These are phyloP conservation scores for Macroteleia sp. DNA, from an alignment of 2,888 invertebrate genomes.

Conservation along the genomic window DNA sequence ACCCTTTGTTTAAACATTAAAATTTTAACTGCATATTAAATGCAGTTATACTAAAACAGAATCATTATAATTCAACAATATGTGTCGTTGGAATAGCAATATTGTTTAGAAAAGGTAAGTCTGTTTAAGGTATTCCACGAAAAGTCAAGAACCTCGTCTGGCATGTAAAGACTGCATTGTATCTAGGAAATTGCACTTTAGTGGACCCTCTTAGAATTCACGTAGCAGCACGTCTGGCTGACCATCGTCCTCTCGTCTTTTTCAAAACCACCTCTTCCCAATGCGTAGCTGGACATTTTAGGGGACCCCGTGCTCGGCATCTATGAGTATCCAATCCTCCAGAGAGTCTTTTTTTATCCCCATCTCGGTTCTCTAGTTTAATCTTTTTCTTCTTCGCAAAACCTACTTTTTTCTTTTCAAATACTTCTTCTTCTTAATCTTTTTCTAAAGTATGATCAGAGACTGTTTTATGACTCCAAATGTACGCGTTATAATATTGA, in stretches of 20 bases:
- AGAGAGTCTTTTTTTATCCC: constrained; percentile 53
- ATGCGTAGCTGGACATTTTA: constrained; percentile 73
- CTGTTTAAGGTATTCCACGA: constrained; percentile 59
- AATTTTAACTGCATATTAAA: too few relatives aligned
- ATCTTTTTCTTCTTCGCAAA: constrained; percentile 33
- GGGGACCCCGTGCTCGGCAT: constrained; percentile 78
- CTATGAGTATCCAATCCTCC: constrained; percentile 69
- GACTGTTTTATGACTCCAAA: constrained; percentile 23
- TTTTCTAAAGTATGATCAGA: constrained; percentile 17
- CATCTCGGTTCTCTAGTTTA: constrained; percentile 17
- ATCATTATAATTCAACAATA: constrained; percentile 33
- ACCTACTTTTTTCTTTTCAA: not conserved
- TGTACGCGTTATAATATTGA: constrained; percentile 48
- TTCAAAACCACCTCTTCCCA: constrained; percentile 48
- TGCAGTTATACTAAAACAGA: not conserved
- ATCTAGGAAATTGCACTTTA: constrained; percentile 68
- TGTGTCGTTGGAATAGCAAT: constrained; percentile 43
- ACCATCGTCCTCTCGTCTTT: constrained; percentile 62
- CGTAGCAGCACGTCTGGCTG: constrained; percentile 69
- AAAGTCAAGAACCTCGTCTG: constrained; percentile 63
- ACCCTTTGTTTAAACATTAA: too few relatives aligned
- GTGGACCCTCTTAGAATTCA: constrained; percentile 80
- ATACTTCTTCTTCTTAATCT: constrained; percentile 8
- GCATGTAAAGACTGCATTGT: constrained; percentile 65
- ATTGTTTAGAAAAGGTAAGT: constrained; percentile 21